Evolutionary conservation across 2,113 vertebrate species (phyloP), one percentile per base, ranked within the genome.

Genomic region (Cacatua alba): DNA sequence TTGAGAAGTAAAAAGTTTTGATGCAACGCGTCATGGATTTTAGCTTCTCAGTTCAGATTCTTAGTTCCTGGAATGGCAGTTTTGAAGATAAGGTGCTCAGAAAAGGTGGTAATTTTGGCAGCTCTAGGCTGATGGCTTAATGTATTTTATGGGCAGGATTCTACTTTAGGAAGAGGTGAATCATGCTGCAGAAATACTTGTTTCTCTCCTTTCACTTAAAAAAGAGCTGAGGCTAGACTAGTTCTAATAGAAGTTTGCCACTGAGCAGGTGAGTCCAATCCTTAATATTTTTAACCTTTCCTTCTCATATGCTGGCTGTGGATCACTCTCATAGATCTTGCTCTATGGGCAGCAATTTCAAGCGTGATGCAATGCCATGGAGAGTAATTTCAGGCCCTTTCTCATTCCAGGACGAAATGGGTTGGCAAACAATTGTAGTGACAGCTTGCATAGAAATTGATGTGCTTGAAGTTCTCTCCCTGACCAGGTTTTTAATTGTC

Each of bases 331-430:
- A 35, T 71, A 92, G 76, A 68, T 67, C 81, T 81, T 93, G 57
- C 55, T 93, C 26, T 39, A 10, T 4, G 10, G 60, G 59, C 80
- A 86, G 31, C 55, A 75, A 86, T 90, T 95, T 94, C 15, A 62
- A 59, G 43, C 53, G 6, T 59, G 80, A 18, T 95, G 28, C 39
- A 74, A 18, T 87, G 68, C 92, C 79, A 69, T 28, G 57, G 90
- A 69, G 62, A 71, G 24, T 65, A 81, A 95, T 92, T 96, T 88
- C 65, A 86, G 33, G 24, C 72, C 77, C 39, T 87, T 94, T 89
- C 62, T 28, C 64, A 69, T 95, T 95, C 64, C 92, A 92, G 86
- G 57, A 86, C 72, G 46, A 96, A 97, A 93, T 88, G 67, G 51
- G 11, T 84, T 93, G 96, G 77, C 62, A 94, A 90, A 68, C 89